Evolutionary conservation across 1,140 invertebrate genomes (phyloP).

Genomic region (Atta cephalotes): DNA sequence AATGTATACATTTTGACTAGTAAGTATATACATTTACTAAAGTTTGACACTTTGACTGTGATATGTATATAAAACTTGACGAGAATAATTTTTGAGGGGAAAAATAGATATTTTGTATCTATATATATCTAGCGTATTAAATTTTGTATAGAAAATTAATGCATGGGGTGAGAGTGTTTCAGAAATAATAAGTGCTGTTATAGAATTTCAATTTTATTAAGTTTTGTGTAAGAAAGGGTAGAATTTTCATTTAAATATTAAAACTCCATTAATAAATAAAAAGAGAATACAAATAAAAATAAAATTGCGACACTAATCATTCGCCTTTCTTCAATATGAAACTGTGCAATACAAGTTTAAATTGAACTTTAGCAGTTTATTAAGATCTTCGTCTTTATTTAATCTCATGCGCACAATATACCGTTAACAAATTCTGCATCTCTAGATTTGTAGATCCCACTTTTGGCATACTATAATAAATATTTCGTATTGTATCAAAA

Average conservation of each 20-base stretch:
- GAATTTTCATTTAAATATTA: slow-evolving; percentile 74
- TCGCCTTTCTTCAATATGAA: slow-evolving; percentile 58
- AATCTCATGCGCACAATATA: slow-evolving; percentile 65
- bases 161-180: slow-evolving; percentile 55
- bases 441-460: slow-evolving; percentile 74
- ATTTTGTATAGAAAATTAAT: slow-evolving; percentile 54
- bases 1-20: no score
- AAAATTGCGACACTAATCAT: slow-evolving; percentile 64
- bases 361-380: slow-evolving; percentile 64
- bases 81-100: slow-evolving; percentile 11
- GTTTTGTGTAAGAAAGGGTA: slow-evolving; percentile 72
- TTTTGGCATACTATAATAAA: slow-evolving; percentile 77
- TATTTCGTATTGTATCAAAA: slow-evolving; percentile 67
- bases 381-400: slow-evolving; percentile 68
- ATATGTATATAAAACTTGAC: slow-evolving; percentile 34
- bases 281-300: slow-evolving; percentile 72
- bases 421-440: slow-evolving; percentile 68
- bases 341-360: slow-evolving; percentile 40
- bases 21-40: no score
- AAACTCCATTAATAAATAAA: slow-evolving; percentile 76
- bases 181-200: slow-evolving; percentile 65
- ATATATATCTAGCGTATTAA: slow-evolving; percentile 36
- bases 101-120: slow-evolving; percentile 34
- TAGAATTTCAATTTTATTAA: slow-evolving; percentile 71
- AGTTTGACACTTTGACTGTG: not conserved